These are phyloP conservation scores for Onychorhynchus coronatus DNA, from an alignment of 2,113 vertebrate genomes.

Conservation along the genomic window DNA sequence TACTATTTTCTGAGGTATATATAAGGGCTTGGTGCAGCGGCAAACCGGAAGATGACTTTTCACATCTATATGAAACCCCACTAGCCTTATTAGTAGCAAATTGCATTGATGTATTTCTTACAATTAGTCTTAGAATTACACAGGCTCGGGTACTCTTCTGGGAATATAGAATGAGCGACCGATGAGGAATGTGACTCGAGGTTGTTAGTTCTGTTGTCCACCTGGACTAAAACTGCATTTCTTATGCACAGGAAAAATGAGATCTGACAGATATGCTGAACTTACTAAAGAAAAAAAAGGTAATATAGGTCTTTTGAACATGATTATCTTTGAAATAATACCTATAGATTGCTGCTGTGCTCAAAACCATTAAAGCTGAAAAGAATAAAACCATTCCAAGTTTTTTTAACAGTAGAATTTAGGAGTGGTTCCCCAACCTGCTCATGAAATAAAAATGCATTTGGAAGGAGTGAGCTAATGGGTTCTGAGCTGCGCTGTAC, in stretches of 20 bases:
- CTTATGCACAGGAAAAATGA: neutral
- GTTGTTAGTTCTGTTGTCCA: neutral
- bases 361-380: neutral
- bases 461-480: constrained; percentile 12
- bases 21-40: neutral
- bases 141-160: neutral
- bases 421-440: neutral
- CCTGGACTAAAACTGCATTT: neutral
- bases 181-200: neutral
- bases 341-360: neutral
- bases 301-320: neutral
- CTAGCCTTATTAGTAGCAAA: neutral
- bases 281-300: neutral
- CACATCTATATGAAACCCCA: neutral
- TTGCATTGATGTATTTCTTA: neutral
- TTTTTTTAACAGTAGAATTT: neutral
- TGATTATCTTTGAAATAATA: neutral
- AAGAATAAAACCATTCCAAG: neutral
- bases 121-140: neutral
- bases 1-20: neutral
- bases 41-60: neutral
- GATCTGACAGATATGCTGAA: neutral
- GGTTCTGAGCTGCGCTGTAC: neutral
- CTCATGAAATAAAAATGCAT: neutral
- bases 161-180: neutral